Evolutionary conservation across 2,888 invertebrate genomes (phyloP).

Genomic region (Lepetodrilus schrolli): DNA sequence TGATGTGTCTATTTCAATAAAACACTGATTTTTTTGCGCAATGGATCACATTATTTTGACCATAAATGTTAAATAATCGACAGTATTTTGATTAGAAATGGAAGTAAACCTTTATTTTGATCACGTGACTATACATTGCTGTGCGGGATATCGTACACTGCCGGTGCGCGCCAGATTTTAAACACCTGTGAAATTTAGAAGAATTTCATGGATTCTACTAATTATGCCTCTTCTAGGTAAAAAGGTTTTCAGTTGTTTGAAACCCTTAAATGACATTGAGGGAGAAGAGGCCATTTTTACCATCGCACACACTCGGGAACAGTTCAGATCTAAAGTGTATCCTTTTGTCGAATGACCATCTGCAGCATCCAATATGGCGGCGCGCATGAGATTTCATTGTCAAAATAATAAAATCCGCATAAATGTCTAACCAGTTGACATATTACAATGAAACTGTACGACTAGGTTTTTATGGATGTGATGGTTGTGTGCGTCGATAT

Average conservation of each 20-base stretch:
- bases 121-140: slow-evolving; percentile 27
- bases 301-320: slow-evolving; percentile 71
- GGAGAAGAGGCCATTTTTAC: slow-evolving; percentile 64
- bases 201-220: slow-evolving; percentile 48
- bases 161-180: slow-evolving; percentile 73
- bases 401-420: background rate
- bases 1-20: too few species aligned
- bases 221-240: slow-evolving; percentile 73
- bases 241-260: slow-evolving; percentile 60
- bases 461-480: background rate
- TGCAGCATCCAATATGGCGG: slow-evolving; percentile 70
- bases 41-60: too few species aligned
- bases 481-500: background rate
- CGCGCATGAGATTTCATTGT: slow-evolving; percentile 49
- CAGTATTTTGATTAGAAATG: background rate
- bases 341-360: slow-evolving; percentile 57
- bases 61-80: too few species aligned
- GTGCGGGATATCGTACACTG: slow-evolving; percentile 37
- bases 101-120: slow-evolving; percentile 13
- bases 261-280: slow-evolving; percentile 55
- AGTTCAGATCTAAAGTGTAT: slow-evolving; percentile 73
- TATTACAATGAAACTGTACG: background rate
- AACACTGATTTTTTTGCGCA: too few species aligned
- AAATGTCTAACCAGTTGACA: background rate
- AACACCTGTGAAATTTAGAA: slow-evolving; percentile 52